Percentiles rank a stretch among this genome's conserved stretches.
phyloP scores from a whole-genome alignment of 2,113 vertebrate species.

The Shinisaurus crocodilurus region DNA sequence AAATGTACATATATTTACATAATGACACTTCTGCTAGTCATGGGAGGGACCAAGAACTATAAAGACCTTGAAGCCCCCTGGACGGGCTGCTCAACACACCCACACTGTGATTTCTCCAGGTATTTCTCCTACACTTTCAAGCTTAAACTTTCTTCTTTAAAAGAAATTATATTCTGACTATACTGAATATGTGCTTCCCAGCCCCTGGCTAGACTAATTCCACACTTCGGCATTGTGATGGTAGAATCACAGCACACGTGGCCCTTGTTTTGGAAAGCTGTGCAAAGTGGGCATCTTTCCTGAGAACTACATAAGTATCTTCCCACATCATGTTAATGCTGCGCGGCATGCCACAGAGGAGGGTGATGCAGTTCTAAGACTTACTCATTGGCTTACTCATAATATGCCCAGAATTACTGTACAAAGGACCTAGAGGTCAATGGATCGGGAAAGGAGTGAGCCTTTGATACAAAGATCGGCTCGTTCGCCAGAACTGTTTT shows the following conservation, averaged over 20 bases:
- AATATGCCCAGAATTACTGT: slow-evolving; percentile 49
- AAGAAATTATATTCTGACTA: neutral
- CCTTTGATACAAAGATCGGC: slow-evolving; percentile 35
- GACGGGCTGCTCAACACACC: neutral
- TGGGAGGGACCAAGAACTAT: neutral
- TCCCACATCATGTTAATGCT: slow-evolving; percentile 38
- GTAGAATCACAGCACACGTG: neutral
- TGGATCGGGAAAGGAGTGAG: neutral
- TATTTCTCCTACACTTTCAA: neutral
- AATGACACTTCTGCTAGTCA: neutral
- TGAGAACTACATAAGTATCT: slow-evolving; percentile 42
- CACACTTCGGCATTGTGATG: neutral
- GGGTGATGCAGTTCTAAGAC: slow-evolving; percentile 20
- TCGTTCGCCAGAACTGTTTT: neutral
- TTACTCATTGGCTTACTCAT: slow-evolving; percentile 47
- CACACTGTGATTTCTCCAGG: neutral
- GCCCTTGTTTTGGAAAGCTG: slow-evolving; percentile 11
- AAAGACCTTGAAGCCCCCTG: neutral
- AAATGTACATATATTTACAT: neutral
- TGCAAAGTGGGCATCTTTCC: slow-evolving; percentile 56
- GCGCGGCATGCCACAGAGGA: slow-evolving; percentile 48
- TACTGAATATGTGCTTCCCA: neutral
- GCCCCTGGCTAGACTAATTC: neutral
- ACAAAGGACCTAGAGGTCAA: neutral
- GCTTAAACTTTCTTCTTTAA: neutral